These are phyloP conservation scores for Athetis lepigone DNA, from an alignment of 2,888 invertebrate genomes.

Conservation along the genomic window DNA sequence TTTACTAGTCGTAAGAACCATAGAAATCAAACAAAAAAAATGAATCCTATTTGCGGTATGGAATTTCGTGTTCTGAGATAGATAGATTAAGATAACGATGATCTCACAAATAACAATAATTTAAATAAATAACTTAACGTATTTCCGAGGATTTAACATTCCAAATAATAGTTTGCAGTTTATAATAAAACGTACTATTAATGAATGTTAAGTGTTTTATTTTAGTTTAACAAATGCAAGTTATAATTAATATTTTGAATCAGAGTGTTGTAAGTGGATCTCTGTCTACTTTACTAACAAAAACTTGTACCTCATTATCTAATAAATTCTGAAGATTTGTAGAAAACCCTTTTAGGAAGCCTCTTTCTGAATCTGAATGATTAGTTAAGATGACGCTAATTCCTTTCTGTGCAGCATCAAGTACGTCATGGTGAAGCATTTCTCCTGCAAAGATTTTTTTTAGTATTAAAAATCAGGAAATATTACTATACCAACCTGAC, in stretches of 20 bases:
- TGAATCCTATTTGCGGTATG: constrained; percentile 58
- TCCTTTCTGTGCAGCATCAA: constrained; percentile 95
- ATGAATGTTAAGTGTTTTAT: constrained; percentile 35
- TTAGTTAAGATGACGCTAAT: constrained; percentile 96
- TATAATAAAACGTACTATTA: constrained; percentile 61
- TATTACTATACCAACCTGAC: too few species aligned
- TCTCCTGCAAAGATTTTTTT: constrained; percentile 91
- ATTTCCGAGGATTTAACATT: constrained; percentile 51
- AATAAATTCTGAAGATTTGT: constrained; percentile 76
- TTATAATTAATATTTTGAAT: constrained; percentile 16
- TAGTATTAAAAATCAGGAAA: constrained; percentile 12
- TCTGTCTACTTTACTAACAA: constrained; percentile 93
- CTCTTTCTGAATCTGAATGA: constrained; percentile 98
- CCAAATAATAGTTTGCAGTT: constrained; percentile 49
- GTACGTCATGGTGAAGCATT: constrained; percentile 98
- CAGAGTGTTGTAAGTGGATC: constrained; percentile 94
- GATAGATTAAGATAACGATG: constrained; percentile 79
- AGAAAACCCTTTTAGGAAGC: constrained; percentile 93
- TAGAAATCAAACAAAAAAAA: constrained; percentile 53
- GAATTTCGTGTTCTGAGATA: constrained; percentile 56
- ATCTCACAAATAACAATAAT: constrained; percentile 80
- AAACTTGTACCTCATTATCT: constrained; percentile 90
- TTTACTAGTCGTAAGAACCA: constrained; percentile 67
- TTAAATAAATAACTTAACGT: constrained; percentile 49
- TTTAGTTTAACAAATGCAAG: constrained; percentile 43